These are phyloP conservation scores for Ciona savignyi DNA, from an alignment of 23 tunicate genomes.

Conservation along the genomic window DNA sequence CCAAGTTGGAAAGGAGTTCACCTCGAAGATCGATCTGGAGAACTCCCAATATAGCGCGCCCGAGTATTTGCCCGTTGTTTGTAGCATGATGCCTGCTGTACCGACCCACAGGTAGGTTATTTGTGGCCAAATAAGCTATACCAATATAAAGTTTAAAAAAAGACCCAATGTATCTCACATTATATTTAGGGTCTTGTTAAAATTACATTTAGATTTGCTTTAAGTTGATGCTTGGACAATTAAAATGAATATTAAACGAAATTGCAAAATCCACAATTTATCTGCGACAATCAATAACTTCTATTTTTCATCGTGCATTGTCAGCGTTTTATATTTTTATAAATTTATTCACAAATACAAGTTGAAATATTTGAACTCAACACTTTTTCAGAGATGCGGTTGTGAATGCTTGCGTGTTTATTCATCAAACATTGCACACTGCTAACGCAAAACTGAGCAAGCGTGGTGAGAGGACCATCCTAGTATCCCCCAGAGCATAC, in stretches of 20 bases:
- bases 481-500: constrained; percentile 84
- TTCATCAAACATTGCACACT: constrained; percentile 94
- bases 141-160: too few relatives aligned
- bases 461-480: constrained; percentile 74
- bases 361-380: too few relatives aligned
- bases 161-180: too few relatives aligned
- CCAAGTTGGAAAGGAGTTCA: constrained; percentile 97
- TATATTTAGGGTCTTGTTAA: neutral
- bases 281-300: too few relatives aligned
- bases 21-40: constrained; percentile 89
- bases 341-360: too few relatives aligned
- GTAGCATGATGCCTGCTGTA: constrained; percentile 33
- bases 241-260: too few relatives aligned
- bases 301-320: neutral
- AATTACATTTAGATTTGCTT: too few relatives aligned
- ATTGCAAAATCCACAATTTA: too few relatives aligned
- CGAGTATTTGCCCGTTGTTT: constrained; percentile 65
- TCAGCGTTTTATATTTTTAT: neutral
- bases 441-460: constrained; percentile 78
- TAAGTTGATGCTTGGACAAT: too few relatives aligned
- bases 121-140: too few relatives aligned
- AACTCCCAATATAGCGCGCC: constrained; percentile 72
- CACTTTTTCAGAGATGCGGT: constrained; percentile 83
- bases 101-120: constrained; percentile 82
- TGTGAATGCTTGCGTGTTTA: constrained; percentile 93